A percentile compares a stretch with the other conserved stretches of the same genome.
Conservation (phyloP, 2,113 vertebrate species). For the Rostratula benghalensis region DNA sequence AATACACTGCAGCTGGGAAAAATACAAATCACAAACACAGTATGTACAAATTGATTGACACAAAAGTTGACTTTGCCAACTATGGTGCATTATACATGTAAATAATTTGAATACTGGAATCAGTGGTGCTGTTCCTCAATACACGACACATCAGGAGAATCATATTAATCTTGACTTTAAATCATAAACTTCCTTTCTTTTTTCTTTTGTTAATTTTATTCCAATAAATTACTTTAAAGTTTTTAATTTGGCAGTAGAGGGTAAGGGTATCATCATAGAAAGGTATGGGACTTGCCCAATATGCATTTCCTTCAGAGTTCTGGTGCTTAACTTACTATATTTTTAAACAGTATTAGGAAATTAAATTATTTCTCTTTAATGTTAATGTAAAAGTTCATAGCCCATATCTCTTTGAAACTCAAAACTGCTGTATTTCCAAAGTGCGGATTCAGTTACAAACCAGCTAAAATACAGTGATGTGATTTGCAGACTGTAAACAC, state of each 20-base stretch:
- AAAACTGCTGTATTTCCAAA: not conserved
- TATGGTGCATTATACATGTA: not conserved
- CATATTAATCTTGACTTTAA: not conserved
- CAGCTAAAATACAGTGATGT: not conserved
- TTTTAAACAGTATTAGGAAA: not conserved
- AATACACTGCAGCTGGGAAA: not conserved
- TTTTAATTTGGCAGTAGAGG: not conserved
- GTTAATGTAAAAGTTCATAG: not conserved
- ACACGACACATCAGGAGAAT: not conserved
- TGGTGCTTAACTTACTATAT: not conserved
- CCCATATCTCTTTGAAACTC: not conserved
- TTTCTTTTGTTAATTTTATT: not conserved
- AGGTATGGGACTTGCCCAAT: not conserved
- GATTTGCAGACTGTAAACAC: not conserved
- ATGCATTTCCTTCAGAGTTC: not conserved
- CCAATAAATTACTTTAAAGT: not conserved
- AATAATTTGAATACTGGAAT: not conserved
- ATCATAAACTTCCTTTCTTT: not conserved
- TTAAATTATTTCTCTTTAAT: not conserved
- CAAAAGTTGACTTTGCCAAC: not conserved
- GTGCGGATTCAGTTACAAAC: not conserved
- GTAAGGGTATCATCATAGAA: not conserved
- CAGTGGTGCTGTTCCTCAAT: not conserved
- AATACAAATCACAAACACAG: fast-evolving
- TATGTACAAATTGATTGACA: fast-evolving